Conservation (phyloP, 2,797 vertebrate species). For the Lerista edwardsae region DNA sequence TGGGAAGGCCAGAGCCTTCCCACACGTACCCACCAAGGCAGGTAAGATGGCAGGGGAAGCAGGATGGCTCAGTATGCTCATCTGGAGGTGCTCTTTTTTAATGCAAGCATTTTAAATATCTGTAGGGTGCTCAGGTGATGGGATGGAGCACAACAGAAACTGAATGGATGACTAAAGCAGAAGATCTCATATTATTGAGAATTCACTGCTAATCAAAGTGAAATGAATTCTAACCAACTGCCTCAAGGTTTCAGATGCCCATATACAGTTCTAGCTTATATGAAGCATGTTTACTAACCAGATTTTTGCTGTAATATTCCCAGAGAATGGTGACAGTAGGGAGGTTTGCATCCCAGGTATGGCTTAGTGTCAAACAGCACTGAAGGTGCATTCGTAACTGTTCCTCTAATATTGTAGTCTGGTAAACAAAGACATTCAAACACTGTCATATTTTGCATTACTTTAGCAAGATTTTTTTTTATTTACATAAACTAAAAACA, state of each 20-base stretch:
- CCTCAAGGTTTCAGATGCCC: conserved; percentile 2
- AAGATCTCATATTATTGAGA: conserved; percentile 3
- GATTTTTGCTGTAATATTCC: conserved; percentile 94
- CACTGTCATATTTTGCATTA: neutral
- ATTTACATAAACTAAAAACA: neutral
- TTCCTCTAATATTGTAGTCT: conserved; percentile 86
- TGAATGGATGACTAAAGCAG: neutral
- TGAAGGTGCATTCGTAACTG: conserved; percentile 92
- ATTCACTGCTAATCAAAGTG: conserved; percentile 18
- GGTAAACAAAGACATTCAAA: conserved; percentile 47
- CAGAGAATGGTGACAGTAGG: conserved; percentile 86
- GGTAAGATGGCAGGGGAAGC: too few relatives aligned
- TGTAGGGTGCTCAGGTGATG: conserved; percentile 22
- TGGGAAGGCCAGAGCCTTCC: too few relatives aligned
- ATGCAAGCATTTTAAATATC: neutral
- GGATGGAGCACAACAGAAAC: neutral
- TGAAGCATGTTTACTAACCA: conserved; percentile 80
- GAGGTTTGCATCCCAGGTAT: conserved; percentile 88
- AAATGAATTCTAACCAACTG: conserved; percentile 21
- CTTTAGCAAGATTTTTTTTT: neutral
- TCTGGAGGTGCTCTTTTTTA: conserved; percentile 13
- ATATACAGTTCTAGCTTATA: conserved; percentile 21
- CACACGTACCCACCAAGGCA: too few relatives aligned
- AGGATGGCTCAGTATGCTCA: neutral
- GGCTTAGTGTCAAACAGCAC: conserved; percentile 90